These are phyloP conservation scores for Listronotus bonariensis DNA, from an alignment of 1,140 invertebrate species.

Conservation along the genomic window DNA sequence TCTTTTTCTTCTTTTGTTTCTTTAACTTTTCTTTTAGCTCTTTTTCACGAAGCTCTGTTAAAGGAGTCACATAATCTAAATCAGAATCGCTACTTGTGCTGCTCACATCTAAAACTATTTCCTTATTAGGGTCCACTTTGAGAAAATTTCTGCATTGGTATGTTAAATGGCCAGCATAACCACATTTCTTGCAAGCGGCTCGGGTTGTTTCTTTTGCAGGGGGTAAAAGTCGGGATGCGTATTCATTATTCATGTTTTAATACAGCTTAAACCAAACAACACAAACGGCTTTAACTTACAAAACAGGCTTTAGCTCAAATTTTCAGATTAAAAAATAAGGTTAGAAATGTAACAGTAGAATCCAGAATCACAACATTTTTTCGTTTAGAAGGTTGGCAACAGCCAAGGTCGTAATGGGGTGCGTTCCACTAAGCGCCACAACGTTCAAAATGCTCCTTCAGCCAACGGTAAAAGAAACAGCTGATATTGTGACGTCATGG, in stretches of 20 bases:
- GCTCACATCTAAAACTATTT: slow-evolving; percentile 92
- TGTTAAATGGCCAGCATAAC: slow-evolving; percentile 93
- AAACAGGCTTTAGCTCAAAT: too few relatives aligned
- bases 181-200: slow-evolving; percentile 90
- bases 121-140: slow-evolving; percentile 84
- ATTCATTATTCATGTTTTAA: slow-evolving; percentile 34
- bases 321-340: too few relatives aligned
- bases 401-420: too few relatives aligned
- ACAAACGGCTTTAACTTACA: too few relatives aligned
- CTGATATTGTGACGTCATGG: too few relatives aligned
- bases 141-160: slow-evolving; percentile 97
- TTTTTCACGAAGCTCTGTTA: slow-evolving; percentile 77
- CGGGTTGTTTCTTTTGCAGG: slow-evolving; percentile 70
- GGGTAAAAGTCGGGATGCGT: slow-evolving; percentile 50
- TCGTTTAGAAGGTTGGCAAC: too few relatives aligned
- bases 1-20: slow-evolving; percentile 60
- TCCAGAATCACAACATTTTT: too few relatives aligned
- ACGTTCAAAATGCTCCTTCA: too few relatives aligned
- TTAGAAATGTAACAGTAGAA: too few relatives aligned
- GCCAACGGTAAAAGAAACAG: too few relatives aligned
- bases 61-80: slow-evolving; percentile 79
- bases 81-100: slow-evolving; percentile 91
- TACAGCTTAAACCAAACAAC: too few relatives aligned
- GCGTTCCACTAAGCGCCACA: too few relatives aligned
- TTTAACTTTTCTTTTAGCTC: slow-evolving; percentile 72